Percentiles rank a stretch among this genome's conserved stretches.
phyloP scores from a whole-genome alignment of 2,113 vertebrate species.

The Oplegnathus fasciatus region DNA sequence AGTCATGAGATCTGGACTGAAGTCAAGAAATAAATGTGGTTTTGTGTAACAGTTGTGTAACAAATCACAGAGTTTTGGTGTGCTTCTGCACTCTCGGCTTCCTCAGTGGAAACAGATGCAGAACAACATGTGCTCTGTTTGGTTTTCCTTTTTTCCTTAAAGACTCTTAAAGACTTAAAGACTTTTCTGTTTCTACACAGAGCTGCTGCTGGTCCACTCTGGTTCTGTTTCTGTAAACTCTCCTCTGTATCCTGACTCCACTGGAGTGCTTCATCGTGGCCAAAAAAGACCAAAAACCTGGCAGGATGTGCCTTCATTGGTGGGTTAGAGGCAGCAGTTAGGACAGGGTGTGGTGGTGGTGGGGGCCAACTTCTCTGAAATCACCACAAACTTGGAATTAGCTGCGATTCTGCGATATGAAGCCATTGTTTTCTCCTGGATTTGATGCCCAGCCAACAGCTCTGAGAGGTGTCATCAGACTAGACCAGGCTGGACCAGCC shows the following conservation, averaged over 20 bases:
- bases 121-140: too few relatives aligned
- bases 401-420: not conserved
- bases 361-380: not conserved
- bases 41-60: not conserved
- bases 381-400: not conserved
- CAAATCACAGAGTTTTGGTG: too few relatives aligned
- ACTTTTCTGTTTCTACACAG: too few relatives aligned
- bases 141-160: too few relatives aligned
- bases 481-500: not conserved
- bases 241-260: not conserved
- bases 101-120: too few relatives aligned
- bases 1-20: not conserved
- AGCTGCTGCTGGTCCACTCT: too few relatives aligned
- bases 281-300: not conserved
- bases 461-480: not conserved
- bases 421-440: conserved; percentile 13
- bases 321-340: not conserved
- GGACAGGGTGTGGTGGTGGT: not conserved
- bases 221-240: not conserved
- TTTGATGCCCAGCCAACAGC: conserved; percentile 2
- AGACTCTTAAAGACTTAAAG: not conserved
- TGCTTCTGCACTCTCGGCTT: too few relatives aligned
- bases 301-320: not conserved
- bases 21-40: not conserved
- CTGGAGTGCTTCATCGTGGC: not conserved